Percentiles rank a stretch among this genome's conserved stretches.
Evolutionary conservation across 2,888 invertebrate species (phyloP).

Genomic region (Phaonia tiefii): DNA sequence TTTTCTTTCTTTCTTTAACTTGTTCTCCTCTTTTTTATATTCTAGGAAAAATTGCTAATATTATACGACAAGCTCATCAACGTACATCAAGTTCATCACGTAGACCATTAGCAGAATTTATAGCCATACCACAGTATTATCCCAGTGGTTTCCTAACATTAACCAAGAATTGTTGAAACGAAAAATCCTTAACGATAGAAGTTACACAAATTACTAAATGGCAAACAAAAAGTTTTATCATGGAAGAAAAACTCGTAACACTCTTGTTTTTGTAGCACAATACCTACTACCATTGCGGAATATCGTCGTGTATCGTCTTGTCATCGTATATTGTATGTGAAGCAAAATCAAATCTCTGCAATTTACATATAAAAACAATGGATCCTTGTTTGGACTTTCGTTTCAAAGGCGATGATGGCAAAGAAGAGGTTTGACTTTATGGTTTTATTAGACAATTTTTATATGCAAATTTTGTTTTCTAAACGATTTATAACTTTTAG

Average conservation of each 20-base stretch:
- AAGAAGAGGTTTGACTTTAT: too few species aligned
- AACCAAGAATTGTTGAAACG: conserved; percentile 75
- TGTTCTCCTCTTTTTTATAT: conserved; percentile 34
- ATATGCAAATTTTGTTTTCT: too few species aligned
- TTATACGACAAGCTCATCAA: conserved; percentile 78
- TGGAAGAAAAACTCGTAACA: not conserved
- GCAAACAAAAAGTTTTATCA: conserved; percentile 10
- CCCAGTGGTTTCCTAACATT: conserved; percentile 78
- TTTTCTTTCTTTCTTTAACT: not conserved
- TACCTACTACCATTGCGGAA: not conserved
- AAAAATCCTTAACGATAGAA: conserved; percentile 18
- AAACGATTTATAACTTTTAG: too few species aligned
- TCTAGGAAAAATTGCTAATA: conserved; percentile 78
- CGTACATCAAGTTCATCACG: conserved; percentile 70
- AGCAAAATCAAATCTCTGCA: conserved; percentile 15
- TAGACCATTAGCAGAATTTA: conserved; percentile 75
- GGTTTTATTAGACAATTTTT: too few species aligned
- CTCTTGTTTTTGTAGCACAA: conserved; percentile 10
- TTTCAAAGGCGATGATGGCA: too few species aligned
- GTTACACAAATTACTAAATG: conserved; percentile 8
- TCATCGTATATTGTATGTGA: conserved; percentile 4
- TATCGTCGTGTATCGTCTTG: not conserved
- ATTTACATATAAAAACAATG: conserved; percentile 31
- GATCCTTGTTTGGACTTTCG: conserved; percentile 22
- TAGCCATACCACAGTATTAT: conserved; percentile 80